Conservation (phyloP, 2,888 invertebrate genomes). For the Cordilura impudica region DNA sequence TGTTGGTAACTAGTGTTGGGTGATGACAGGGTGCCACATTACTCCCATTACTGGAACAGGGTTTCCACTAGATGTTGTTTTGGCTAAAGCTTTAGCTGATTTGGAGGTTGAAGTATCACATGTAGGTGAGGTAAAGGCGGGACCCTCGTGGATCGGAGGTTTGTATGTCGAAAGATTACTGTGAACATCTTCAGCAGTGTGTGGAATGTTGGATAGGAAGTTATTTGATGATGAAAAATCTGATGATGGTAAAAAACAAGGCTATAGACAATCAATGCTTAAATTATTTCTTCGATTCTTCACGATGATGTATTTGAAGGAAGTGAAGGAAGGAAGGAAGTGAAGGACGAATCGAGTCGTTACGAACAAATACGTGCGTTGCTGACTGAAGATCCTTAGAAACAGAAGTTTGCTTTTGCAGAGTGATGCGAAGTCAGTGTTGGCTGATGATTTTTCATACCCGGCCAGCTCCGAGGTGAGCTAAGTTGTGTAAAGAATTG, state of each 20-base stretch:
- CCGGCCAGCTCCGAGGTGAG: background rate
- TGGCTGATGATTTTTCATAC: background rate
- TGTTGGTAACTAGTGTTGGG: no score
- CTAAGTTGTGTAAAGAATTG: background rate
- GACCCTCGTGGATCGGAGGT: background rate
- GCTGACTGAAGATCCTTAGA: background rate
- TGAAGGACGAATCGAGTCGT: conserved; percentile 33
- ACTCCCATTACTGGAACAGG: background rate
- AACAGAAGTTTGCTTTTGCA: background rate
- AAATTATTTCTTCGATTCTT: conserved; percentile 10
- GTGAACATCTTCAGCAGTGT: background rate
- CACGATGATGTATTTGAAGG: conserved; percentile 10
- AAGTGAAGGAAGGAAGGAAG: conserved; percentile 45
- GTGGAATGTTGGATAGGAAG: background rate
- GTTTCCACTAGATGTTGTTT: background rate
- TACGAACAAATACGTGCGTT: conserved; percentile 44
- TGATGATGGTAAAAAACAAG: background rate
- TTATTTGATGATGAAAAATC: background rate
- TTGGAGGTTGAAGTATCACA: no score
- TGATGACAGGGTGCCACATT: background rate
- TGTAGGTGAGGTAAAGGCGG: no score
- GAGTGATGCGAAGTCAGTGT: conserved; percentile 21
- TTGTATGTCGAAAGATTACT: no score
- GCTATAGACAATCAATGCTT: conserved; percentile 22
- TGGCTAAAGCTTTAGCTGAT: background rate